Evolutionary conservation across 2,797 vertebrate genomes (phyloP), one percentile per base, ranked within the genome.

Genomic region (Gallinago nigripennis): DNA sequence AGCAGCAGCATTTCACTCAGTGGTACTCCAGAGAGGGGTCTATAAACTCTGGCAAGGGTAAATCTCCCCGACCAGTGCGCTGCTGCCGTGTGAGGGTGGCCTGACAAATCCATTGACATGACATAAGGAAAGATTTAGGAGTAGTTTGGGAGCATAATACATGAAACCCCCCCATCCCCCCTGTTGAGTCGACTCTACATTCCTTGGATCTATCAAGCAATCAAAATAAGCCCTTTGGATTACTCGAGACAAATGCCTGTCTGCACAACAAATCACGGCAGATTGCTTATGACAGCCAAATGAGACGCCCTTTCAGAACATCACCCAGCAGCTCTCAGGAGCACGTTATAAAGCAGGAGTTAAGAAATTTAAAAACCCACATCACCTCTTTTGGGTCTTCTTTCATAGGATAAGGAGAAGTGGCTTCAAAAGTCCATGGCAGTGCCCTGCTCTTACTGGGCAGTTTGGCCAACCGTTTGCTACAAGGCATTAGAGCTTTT

Each of bases 221-320:
- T 95, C 95, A 92, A 60, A 94, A 95, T 92, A 97, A 96, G 65
- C 82, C 93, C 86, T 81, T 87, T 87, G 92, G 94, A 94, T 95
- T 94, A 95, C 83, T 88, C 15, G 45, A 90, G 86, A 90, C 86
- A 93, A 94, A 94, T 79, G 93, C 86, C 88, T 91, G 92, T 88
- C 87, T 94, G 64, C 82, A 68, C 90, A 78, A 88, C 86, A 86
- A 87, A 95, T 97, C 94, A 90, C 75, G 0, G 0, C 76, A 88
- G 80, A 91, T 86, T 90, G 92, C 92, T 96, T 90, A 87, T 88
- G 94, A 89, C 91, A 88, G 83, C 66, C 82, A 84, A 91, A 83
- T 17, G 83, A 95, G 93, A 92, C 3, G 3, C 54, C 86, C 95
- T 79, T 75, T 84, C 90, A 84, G 86, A 92, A 37, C 90, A 39